Evolutionary conservation across 2,888 invertebrate genomes (phyloP).

Genomic region (Diabrotica balteata): DNA sequence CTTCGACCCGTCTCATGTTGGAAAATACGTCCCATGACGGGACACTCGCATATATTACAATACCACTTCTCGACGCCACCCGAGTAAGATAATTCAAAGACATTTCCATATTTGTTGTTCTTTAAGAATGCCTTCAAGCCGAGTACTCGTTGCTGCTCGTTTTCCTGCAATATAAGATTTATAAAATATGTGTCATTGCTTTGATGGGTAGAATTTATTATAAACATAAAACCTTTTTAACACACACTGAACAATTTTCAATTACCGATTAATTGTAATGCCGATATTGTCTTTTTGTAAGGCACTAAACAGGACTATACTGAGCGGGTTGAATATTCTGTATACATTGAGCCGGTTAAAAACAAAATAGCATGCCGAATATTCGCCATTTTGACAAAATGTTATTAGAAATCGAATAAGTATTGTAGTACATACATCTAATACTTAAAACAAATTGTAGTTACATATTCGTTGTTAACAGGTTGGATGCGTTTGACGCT

Average conservation of each 20-base stretch:
- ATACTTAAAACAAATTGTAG: no score
- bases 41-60: conserved; percentile 58
- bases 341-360: no score
- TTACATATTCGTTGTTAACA: no score
- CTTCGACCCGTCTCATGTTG: conserved; percentile 58
- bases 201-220: not conserved
- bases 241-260: conserved; percentile 8
- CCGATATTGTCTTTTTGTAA: not conserved
- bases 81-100: conserved; percentile 54
- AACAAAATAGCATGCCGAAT: no score
- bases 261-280: not conserved
- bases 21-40: conserved; percentile 58
- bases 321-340: no score
- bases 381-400: no score
- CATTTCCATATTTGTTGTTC: conserved; percentile 53
- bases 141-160: conserved; percentile 54
- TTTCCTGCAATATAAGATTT: conserved; percentile 49
- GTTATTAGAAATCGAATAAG: no score
- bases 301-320: not conserved
- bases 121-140: conserved; percentile 52
- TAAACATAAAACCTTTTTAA: conserved; percentile 2
- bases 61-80: conserved; percentile 57
- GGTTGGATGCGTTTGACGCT: no score
- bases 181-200: conserved; percentile 4
- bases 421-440: no score